These are phyloP conservation scores for Protonemura montana DNA, from an alignment of 2,888 invertebrate genomes.

Conservation along the genomic window DNA sequence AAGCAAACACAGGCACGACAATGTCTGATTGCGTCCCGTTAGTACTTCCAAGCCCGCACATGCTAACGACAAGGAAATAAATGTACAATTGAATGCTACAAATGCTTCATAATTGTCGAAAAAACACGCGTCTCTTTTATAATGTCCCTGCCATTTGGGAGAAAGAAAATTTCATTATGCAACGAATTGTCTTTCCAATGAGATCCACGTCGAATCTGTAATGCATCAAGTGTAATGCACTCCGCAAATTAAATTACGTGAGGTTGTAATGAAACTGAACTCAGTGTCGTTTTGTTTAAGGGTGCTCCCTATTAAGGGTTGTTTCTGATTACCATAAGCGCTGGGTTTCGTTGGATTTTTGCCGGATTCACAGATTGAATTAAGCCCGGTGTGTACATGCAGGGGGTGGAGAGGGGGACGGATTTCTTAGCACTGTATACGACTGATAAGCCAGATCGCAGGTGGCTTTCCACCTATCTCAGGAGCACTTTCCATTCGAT, in stretches of 20 bases:
- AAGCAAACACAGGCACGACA: neutral
- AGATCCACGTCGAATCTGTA: neutral
- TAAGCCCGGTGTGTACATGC: neutral
- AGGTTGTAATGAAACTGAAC: neutral
- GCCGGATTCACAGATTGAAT: neutral
- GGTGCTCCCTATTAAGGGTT: neutral
- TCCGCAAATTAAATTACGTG: neutral
- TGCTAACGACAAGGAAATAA: neutral
- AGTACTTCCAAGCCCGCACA: neutral
- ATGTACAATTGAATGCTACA: slow-evolving; percentile 7
- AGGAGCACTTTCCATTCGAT: neutral
- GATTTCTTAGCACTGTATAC: neutral
- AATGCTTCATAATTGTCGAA: neutral
- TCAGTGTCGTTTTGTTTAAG: slow-evolving; percentile 3
- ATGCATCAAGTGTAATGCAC: neutral
- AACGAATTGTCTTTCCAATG: neutral
- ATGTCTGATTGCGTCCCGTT: neutral
- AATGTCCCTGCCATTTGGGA: neutral
- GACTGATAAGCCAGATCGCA: slow-evolving; percentile 1
- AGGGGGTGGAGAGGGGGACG: too few species aligned
- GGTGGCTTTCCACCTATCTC: slow-evolving; percentile 17
- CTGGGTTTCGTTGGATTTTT: neutral
- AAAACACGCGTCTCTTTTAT: neutral
- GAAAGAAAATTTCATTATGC: slow-evolving; percentile 1
- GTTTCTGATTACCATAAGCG: slow-evolving; percentile 17